phyloP scores from a whole-genome alignment of 2,113 vertebrate genomes.

The Gymnogyps californianus region DNA sequence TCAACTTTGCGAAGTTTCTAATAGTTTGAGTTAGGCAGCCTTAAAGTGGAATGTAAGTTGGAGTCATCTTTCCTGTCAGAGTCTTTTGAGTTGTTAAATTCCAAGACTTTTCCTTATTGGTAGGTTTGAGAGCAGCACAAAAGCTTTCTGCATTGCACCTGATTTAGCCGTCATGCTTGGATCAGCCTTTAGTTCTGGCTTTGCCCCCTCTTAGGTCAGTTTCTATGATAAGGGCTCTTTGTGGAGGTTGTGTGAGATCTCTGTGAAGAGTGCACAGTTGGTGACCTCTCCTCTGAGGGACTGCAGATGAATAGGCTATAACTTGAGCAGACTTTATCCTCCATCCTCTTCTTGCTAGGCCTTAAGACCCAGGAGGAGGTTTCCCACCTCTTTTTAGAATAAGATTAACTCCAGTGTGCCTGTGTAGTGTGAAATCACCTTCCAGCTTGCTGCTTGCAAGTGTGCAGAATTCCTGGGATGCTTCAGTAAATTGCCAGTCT shows the following conservation, averaged over 20 bases:
- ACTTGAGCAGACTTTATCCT: neutral
- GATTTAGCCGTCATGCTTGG: neutral
- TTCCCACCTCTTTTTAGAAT: neutral
- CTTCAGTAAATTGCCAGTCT: neutral
- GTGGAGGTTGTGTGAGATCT: neutral
- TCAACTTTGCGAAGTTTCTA: neutral
- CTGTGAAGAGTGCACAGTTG: neutral
- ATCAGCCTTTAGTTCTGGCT: neutral
- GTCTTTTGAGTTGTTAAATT: neutral
- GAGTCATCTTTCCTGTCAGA: neutral
- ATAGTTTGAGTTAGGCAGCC: neutral
- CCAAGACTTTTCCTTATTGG: neutral
- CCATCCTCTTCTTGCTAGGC: neutral
- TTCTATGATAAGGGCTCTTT: neutral
- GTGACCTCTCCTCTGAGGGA: neutral
- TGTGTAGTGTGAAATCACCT: fast-evolving
- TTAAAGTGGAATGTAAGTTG: neutral
- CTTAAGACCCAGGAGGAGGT: neutral
- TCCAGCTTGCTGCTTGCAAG: neutral
- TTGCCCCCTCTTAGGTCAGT: neutral
- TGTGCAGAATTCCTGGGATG: neutral
- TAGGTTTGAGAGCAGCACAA: neutral
- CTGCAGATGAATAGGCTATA: neutral
- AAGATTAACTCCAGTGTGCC: neutral
- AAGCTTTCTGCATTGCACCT: neutral